phyloP scores from a whole-genome alignment of 2,113 vertebrate genomes.

The Halcyon senegalensis region DNA sequence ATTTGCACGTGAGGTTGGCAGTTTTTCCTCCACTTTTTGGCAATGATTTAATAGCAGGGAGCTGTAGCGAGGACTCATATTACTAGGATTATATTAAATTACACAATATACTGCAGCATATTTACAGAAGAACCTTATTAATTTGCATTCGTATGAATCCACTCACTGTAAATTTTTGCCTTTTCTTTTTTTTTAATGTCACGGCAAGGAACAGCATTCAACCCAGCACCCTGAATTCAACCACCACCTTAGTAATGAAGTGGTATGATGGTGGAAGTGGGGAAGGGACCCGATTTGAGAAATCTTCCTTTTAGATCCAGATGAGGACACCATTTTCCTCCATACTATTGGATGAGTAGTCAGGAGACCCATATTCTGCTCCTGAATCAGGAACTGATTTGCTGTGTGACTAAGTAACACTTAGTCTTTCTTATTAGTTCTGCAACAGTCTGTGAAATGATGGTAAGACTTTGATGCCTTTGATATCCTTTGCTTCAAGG shows the following conservation, averaged over 20 bases:
- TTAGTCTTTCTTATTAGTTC: background rate
- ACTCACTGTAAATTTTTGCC: background rate
- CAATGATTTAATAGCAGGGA: constrained; percentile 43
- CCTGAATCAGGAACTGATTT: background rate
- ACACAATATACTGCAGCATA: constrained; percentile 20
- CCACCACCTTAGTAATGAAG: background rate
- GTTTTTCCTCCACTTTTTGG: constrained; percentile 20
- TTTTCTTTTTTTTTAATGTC: background rate
- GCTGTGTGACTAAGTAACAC: background rate
- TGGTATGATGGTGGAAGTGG: background rate
- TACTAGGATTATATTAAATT: constrained; percentile 49
- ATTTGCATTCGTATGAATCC: background rate
- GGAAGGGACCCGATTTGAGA: background rate
- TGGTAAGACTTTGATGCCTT: background rate
- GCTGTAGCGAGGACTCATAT: constrained; percentile 33
- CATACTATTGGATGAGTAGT: background rate
- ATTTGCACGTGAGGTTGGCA: constrained; percentile 48
- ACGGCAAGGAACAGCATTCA: background rate
- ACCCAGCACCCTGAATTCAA: background rate
- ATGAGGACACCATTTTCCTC: background rate
- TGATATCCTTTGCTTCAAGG: background rate
- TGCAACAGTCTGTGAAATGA: background rate
- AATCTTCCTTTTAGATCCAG: background rate
- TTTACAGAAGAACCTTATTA: background rate
- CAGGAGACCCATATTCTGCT: background rate